Base-by-base conservation (phyloP, 2,113 vertebrate genomes). In the Trichechus manatus region DNA sequence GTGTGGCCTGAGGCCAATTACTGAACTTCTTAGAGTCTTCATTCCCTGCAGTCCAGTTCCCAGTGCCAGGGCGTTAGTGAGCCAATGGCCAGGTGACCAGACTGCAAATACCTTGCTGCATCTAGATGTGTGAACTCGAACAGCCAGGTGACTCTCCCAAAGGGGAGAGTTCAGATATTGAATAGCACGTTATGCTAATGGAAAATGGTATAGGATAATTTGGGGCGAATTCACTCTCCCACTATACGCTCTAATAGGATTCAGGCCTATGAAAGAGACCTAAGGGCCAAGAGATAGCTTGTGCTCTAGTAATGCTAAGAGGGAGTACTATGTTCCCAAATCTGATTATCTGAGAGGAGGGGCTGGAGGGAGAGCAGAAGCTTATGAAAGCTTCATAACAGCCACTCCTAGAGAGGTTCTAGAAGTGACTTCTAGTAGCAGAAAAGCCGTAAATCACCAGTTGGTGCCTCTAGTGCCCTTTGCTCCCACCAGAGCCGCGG, bases 221-320 rank as follows among this genome's bases (percentile, higher is more conserved):
- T 36, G 87, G 79, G 84, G 33, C 0, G 0, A 91, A 89, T 88
- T 91, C 81, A 82, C 84, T 75, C 75, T 96, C 82, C 74, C 85
- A 23, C 72, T 47, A 2, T n/a, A 20, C 6, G 5, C 10, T 56
- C 36, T 91, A 85, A 93, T 64, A 66, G 64, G 89, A 88, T 70
- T 91, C 75, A 20, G 39, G 93, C 72, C 94, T 85, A 77, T 63
- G 79, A 94, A 89, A 92, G 44, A 92, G 53, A 59, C 89, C 84
- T 75, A 23, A 64, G 44, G 78, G 90, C 85, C 72, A 9, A 31
- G 31, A 75, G 39, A 74, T 9, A 23, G 10, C n/a, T 7, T 82
- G n/a, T 1, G 56, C 29, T 29, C 36, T 63, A 22, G 70, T 36
- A 66, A 68, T 79, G 83, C 84, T 25, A 44, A 61, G 31, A 94